Evolutionary conservation across 2,797 vertebrate species (phyloP), one percentile per base, ranked within the genome.

Genomic region (Scolopax rusticola): DNA sequence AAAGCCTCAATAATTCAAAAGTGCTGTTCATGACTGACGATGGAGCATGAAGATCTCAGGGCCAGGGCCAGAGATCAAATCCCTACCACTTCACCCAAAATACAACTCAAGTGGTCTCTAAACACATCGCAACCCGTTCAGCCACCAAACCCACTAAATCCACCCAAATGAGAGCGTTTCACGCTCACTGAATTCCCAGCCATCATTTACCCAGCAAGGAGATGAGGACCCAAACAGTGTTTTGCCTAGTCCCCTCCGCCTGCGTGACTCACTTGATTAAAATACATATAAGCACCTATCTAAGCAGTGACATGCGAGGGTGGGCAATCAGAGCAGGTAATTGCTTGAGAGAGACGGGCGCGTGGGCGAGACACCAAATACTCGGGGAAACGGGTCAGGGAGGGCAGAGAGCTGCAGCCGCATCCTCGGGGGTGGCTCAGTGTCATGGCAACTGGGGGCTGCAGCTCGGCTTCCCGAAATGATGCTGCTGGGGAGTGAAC

Each of bases 251-350:
- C 67, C 75, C 60, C 81, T 68, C 69, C 0, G 18, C 63, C 86
- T 59, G 47, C 6, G 4, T 85, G 80, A 83, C 84, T 95, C 90
- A 67, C 76, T 75, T 78, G 87, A 92, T 94, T 75, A 87, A 88
- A 88, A 85, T 12, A 78, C 87, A 70, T 24, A 8, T 10, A 40
- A 78, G 92, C 87, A 81, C 65, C 87, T 59, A 50, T 19, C 73
- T 11, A 15, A 11, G 65, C 40, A 10, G 68, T 32, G 63, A 41
- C 77, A 59, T 11, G 89, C 11, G 59, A 51, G 77, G 87, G 84
- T 12, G 87, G 84, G 84, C 87, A 85, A 95, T 78, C 84, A 87
- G 92, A 90, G 83, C 84, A 94, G 75, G 84, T 79, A 90, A 90
- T 92, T 88, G 76, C 84, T 60, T 38, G 73, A 60, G 61, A 60